Base-by-base conservation (phyloP, 2,888 invertebrate species). In the Vanessa cardui region DNA sequence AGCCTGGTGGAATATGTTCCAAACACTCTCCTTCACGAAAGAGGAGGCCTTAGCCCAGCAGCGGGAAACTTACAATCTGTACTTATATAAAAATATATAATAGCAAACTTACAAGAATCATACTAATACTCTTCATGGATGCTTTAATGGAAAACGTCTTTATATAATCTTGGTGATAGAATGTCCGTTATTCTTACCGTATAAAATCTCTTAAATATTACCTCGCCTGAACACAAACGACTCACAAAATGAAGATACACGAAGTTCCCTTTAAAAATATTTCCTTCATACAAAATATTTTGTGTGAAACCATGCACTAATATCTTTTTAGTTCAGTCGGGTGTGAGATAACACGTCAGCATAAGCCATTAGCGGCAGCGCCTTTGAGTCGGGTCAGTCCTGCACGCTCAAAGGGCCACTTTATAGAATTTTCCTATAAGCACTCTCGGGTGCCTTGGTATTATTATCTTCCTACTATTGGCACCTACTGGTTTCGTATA, bases 341-440 rank as follows among this genome's bases (percentile, higher is more conserved):
- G 59, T 74, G 66, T 77, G 72, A 77, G 79, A 82, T 82, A 85
- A 83, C 83, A 81, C 81, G 82, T 83, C 84, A 80, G 83, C 78
- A 80, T 78, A 80, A 78, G 78, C 87, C 85, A 88, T 88, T 89
- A 88, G 82, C 80, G 80, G 81, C 76, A 76, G 76, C 73, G 74
- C 77, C 80, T 83, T 85, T 87, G 86, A 88, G 86, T 78, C 80
- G 86, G 88, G 87, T 88, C 83, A 80, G 74, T 76, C 79, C 80
- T 78, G 77, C 74, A 75, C 76, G 77, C 78, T 84, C 85, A 85
- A 85, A 86, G 82, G 82, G 75, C 83, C 80, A 79, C 78, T 83
- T 82, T 83, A 81, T 83, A 85, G 83, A 82, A 84, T 84, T 86
- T 86, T 86, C 86, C 84, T 83, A 82, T 81, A 65, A 65, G 60